Conservation (phyloP, 2,888 invertebrate species). For the Limenitis camilla region DNA sequence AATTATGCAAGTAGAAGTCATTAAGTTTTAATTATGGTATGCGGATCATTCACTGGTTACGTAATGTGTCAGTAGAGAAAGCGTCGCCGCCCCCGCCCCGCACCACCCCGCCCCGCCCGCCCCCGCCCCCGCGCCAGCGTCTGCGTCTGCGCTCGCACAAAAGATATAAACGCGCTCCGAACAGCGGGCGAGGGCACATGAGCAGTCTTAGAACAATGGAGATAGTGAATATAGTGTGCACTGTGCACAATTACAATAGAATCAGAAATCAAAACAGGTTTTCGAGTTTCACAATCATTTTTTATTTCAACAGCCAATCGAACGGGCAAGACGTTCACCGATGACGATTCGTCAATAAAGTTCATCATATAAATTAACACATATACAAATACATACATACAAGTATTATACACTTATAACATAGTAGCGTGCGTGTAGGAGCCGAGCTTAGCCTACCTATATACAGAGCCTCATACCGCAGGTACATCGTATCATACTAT, state of each 20-base stretch:
- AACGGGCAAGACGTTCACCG: constrained; percentile 36
- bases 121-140: neutral
- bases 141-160: constrained; percentile 18
- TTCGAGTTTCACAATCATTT: constrained; percentile 38
- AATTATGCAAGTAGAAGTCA: too few species aligned
- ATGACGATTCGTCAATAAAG: constrained; percentile 29
- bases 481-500: constrained; percentile 23
- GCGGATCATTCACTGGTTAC: neutral
- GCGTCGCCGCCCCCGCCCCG: neutral
- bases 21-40: too few species aligned
- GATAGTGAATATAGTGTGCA: neutral
- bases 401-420: too few species aligned
- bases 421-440: constrained; percentile 14
- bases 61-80: constrained; percentile 3
- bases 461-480: constrained; percentile 26
- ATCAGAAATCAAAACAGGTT: neutral
- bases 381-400: constrained; percentile 29
- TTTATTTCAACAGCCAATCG: constrained; percentile 52
- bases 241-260: too few species aligned
- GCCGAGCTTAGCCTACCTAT: constrained; percentile 27
- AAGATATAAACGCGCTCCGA: constrained; percentile 47
- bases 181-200: neutral
- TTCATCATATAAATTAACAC: constrained; percentile 31
- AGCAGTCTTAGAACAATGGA: neutral
- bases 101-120: neutral